A percentile compares a stretch with the other conserved stretches of the same genome.
These are phyloP conservation scores for Neopipo cinnamomea DNA, from an alignment of 2,113 vertebrate species.

Conservation along the genomic window DNA sequence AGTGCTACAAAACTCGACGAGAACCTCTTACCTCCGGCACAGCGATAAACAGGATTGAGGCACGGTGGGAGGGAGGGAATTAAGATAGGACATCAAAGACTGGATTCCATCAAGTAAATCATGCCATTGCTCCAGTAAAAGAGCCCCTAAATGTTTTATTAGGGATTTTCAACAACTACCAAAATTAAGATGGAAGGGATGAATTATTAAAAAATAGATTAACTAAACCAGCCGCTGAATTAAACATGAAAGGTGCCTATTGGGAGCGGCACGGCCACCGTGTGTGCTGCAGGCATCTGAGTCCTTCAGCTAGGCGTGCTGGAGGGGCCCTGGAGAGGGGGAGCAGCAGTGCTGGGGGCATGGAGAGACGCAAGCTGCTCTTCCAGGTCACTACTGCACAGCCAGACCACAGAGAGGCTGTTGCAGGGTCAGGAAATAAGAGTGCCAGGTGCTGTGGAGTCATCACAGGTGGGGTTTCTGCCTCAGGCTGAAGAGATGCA, in stretches of 20 bases:
- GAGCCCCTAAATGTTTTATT: slow-evolving; percentile 78
- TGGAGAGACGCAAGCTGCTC: background rate
- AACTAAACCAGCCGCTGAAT: slow-evolving; percentile 73
- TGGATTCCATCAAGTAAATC: slow-evolving; percentile 68
- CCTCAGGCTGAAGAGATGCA: background rate
- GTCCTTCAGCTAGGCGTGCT: background rate
- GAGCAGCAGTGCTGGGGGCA: background rate
- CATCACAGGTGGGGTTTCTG: background rate
- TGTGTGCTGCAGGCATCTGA: background rate
- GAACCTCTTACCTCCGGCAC: background rate
- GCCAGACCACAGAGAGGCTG: background rate
- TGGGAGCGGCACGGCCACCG: background rate
- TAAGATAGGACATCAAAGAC: slow-evolving; percentile 61
- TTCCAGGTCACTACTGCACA: fast-evolving
- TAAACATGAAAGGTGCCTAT: slow-evolving; percentile 63
- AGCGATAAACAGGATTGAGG: slow-evolving; percentile 10
- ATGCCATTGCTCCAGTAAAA: slow-evolving; percentile 52
- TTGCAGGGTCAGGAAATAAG: fast-evolving
- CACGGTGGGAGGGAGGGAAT: slow-evolving; percentile 18
- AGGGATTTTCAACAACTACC: slow-evolving; percentile 76
- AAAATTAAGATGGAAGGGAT: slow-evolving; percentile 76
- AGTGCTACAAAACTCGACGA: background rate
- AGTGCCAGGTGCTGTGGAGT: background rate
- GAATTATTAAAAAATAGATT: slow-evolving; percentile 77
- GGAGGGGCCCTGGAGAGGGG: background rate